Evolutionary conservation across 2,113 vertebrate species (phyloP), one percentile per base, ranked within the genome.

Genomic region (Microtus richardsoni): DNA sequence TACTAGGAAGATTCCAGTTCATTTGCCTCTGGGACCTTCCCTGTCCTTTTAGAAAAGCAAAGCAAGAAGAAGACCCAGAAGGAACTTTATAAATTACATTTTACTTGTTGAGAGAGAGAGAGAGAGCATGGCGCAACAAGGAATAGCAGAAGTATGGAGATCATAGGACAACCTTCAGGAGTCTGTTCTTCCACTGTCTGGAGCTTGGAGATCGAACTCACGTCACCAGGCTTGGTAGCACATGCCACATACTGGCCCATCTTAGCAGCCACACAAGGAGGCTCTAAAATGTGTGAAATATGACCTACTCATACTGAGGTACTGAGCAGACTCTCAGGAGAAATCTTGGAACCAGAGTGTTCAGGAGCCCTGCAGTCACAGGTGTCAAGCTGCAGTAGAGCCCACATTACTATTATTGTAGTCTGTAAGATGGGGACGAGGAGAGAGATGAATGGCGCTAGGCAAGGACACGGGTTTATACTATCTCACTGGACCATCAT

Each of bases 351-450:
- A 89, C 52, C 74, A 77, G 36, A n/a, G 44, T 70, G 12, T 71
- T 44, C 13, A 8, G 21, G 39, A 80, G 54, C 74, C 47, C 78
- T 41, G 28, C 5, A 0, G 13, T 11, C 30, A 36, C 33, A 5
- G 22, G 1, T 26, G 22, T 77, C 86, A 21, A 0, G 2, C 33
- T 0, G 0, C 4, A n/a, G 9, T 3, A 0, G 58, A 90, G 30
- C 28, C 60, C 77, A 41, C 47, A 12, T n/a, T 5, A 2, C 7
- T 28, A 44, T 1, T 30, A 41, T 60, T 75, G 28, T 2, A 0
- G 41, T 28, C 9, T 16, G 3, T 70, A 10, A 12, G 41, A 30
- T 47, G 21, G 1, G 12, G 52, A 3, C 30, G 11, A 13, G 33
- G 62, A 66, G 9, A 73, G 41, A 49, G 78, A 26, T 44, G 33